A percentile compares a stretch with the other conserved stretches of the same genome.
These are phyloP conservation scores for Ecdyonurus torrentis DNA, from an alignment of 2,888 invertebrate genomes.

Conservation along the genomic window DNA sequence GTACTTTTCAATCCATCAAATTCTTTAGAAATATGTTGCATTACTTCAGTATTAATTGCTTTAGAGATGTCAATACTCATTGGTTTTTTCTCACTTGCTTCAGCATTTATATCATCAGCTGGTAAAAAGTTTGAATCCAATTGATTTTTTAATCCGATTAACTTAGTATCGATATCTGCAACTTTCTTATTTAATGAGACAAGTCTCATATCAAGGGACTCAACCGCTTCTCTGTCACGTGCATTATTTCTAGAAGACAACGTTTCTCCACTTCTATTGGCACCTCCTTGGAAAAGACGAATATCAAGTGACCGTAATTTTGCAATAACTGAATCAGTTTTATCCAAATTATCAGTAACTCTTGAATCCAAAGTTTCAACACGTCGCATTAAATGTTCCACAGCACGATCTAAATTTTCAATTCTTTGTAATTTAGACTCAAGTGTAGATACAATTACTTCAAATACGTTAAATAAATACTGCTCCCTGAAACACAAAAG, in stretches of 20 bases:
- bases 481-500: constrained; percentile 56
- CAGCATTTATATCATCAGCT: constrained; percentile 68
- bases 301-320: constrained; percentile 58
- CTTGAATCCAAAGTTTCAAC: constrained; percentile 68
- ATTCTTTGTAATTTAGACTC: constrained; percentile 77
- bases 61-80: constrained; percentile 72
- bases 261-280: constrained; percentile 13
- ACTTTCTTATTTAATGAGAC: constrained; percentile 67
- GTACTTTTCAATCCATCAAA: constrained; percentile 60
- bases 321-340: constrained; percentile 66
- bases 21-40: constrained; percentile 66
- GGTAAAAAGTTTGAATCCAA: constrained; percentile 67
- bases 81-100: constrained; percentile 75
- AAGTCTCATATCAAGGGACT: constrained; percentile 44
- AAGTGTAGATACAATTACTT: constrained; percentile 73
- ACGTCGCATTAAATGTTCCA: constrained; percentile 70
- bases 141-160: constrained; percentile 63
- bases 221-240: constrained; percentile 20
- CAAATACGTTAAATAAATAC: constrained; percentile 75
- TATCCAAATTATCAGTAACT: constrained; percentile 67
- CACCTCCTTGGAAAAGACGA: constrained; percentile 46
- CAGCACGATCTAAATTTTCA: constrained; percentile 73
- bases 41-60: constrained; percentile 63
- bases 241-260: constrained; percentile 9
- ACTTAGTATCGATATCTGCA: constrained; percentile 61